Percentiles rank a stretch among this genome's conserved stretches.
Conservation (phyloP, 2,113 vertebrate species). For the Odobenus rosmarus region DNA sequence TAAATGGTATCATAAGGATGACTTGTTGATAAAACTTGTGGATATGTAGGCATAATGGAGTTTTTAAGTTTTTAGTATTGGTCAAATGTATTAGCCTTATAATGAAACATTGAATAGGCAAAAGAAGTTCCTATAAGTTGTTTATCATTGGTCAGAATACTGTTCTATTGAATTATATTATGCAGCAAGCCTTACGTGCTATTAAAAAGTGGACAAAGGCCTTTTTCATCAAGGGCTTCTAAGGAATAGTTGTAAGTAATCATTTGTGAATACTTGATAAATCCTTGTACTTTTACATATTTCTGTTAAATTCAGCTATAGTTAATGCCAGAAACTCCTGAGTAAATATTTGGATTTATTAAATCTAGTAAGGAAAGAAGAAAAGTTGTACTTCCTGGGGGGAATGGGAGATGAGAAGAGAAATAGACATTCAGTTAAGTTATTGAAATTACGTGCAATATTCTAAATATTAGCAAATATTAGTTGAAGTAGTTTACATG, state of each 20-base stretch:
- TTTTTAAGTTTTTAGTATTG: conserved; percentile 38
- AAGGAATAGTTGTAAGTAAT: not conserved
- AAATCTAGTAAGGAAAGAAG: not conserved
- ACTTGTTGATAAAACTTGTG: conserved; percentile 45
- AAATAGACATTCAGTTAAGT: conserved; percentile 62
- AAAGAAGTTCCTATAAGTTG: not conserved
- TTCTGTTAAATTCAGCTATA: conserved; percentile 40
- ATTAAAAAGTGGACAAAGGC: not conserved
- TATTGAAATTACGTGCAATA: conserved; percentile 59
- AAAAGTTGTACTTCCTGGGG: not conserved
- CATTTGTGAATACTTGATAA: conserved; percentile 22
- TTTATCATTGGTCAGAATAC: conserved; percentile 29
- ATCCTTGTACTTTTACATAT: not conserved
- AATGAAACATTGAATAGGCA: conserved; percentile 10
- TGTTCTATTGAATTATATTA: not conserved
- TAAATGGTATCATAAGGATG: conserved; percentile 51
- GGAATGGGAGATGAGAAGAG: not conserved
- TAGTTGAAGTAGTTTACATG: not conserved
- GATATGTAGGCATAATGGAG: conserved; percentile 36
- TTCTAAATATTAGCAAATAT: conserved; percentile 10
- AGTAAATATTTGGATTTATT: conserved; percentile 46
- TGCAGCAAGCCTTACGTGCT: not conserved
- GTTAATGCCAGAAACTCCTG: conserved; percentile 51
- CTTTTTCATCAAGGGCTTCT: not conserved
- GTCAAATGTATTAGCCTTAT: conserved; percentile 24